phyloP scores from a whole-genome alignment of 2,113 vertebrate genomes.

The Notechis scutatus region DNA sequence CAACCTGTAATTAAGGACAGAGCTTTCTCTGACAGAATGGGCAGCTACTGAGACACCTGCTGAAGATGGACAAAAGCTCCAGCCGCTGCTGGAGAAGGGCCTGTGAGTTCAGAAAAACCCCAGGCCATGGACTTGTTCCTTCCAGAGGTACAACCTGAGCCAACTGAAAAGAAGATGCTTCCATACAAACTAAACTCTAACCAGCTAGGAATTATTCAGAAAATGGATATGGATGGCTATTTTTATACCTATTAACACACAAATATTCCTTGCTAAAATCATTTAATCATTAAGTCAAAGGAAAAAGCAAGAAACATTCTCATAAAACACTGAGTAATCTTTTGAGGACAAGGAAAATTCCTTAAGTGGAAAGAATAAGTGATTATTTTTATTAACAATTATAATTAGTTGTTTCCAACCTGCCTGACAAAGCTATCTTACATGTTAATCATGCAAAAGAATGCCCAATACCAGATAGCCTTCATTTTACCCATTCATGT shows the following conservation, averaged over 20 bases:
- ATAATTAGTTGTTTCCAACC: neutral
- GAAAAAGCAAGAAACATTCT: neutral
- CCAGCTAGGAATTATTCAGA: neutral
- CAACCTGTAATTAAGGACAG: neutral
- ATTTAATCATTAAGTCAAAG: neutral
- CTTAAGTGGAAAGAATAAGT: neutral
- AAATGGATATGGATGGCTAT: neutral
- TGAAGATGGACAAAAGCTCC: neutral
- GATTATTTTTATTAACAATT: neutral
- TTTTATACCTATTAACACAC: neutral
- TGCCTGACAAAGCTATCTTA: neutral
- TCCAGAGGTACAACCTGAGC: neutral
- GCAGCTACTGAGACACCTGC: neutral
- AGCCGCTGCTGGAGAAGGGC: neutral
- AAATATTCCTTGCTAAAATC: neutral
- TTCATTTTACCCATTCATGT: neutral
- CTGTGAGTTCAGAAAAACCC: neutral
- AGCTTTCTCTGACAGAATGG: neutral
- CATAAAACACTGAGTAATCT: neutral
- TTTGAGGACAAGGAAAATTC: neutral
- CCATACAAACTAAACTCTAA: neutral
- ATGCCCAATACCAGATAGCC: neutral
- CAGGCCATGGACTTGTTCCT: neutral
- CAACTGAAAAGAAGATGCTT: neutral
- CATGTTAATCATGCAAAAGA: neutral